Evolutionary conservation across 2,797 vertebrate species (phyloP), one percentile per base, ranked within the genome.

Genomic region (Leptatherina wallacei): DNA sequence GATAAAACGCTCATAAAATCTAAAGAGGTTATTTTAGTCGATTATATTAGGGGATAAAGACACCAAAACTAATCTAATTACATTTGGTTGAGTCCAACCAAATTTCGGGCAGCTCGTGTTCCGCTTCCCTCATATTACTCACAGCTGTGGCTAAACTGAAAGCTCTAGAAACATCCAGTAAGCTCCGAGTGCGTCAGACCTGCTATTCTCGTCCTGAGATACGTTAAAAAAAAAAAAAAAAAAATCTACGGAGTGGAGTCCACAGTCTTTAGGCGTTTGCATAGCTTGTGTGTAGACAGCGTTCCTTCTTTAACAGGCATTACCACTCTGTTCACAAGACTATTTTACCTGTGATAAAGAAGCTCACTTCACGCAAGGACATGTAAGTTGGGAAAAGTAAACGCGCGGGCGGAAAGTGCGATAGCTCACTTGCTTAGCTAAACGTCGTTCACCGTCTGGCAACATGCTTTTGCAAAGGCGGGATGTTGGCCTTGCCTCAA

Each of bases 81-180:
- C 24, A 54, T 54, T 29, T 54, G 52, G 18, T 52, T 10, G 44
- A 49, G 20, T 30, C 14, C 5, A 47, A 20, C 42, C 6, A 47
- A 47, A 33, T 57, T 14, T 11, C 24, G 3, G 12, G 2, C 20
- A 63, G 29, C 11, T 52, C 14, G 8, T 12, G 13, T 36, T 3
- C 4, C 35, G 40, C 29, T 84, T 94, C 61, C 93, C 90, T 90
- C 92, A 90, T 86, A 75, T 95, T 40, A 92, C 93, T 2, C 84
- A 93, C 90, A 94, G 85, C 84, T 85, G 85, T 44, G 57, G 32
- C 75, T 87, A 81, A 87, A 92, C 77, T 87, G 82, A 87, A 92
- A 71, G 75, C 86, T 94, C 93, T 93, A 93, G 93, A 94, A 94
- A 73, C 89, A 90, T 92, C 91, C 67, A 82, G 24, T 63, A 67